Percentiles rank a stretch among this genome's conserved stretches.
Conservation (phyloP, 1,140 invertebrate genomes). For the Odontomachus brunneus region DNA sequence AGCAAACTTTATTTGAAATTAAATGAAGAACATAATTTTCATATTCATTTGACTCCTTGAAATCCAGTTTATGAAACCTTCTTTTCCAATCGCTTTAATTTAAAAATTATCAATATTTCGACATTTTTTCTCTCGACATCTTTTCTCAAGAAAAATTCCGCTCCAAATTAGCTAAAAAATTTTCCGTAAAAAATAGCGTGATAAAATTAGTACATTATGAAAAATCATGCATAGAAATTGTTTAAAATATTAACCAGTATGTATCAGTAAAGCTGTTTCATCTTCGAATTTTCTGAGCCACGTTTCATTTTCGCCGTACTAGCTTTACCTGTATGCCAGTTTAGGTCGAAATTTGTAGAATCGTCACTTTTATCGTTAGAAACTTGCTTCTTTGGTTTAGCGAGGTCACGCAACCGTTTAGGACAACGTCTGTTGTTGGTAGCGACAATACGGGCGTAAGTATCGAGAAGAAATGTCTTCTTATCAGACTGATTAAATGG, state of each 20-base stretch:
- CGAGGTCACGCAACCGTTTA: conserved; percentile 66
- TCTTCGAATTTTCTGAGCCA: conserved; percentile 16
- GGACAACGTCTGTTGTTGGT: conserved; percentile 65
- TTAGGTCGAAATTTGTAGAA: conserved; percentile 30
- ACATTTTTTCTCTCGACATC: too few species aligned
- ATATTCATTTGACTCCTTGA: too few species aligned
- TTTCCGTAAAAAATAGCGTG: too few species aligned
- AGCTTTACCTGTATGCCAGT: conserved; percentile 51
- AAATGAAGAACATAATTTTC: too few species aligned
- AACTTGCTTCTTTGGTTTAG: conserved; percentile 65
- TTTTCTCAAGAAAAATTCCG: too few species aligned
- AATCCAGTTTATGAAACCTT: too few species aligned
- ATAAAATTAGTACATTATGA: background rate
- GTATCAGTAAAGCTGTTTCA: background rate
- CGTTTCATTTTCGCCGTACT: background rate
- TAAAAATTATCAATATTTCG: too few species aligned
- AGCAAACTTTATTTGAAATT: too few species aligned
- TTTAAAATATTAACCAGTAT: background rate
- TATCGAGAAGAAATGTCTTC: conserved; percentile 63
- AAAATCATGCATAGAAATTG: background rate
- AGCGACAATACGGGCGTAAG: conserved; percentile 70
- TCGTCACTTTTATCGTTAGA: background rate
- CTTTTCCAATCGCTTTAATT: too few species aligned
- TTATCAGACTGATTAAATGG: conserved; percentile 41
- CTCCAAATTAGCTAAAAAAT: too few species aligned